Evolutionary conservation across 1,140 invertebrate species (phyloP).

Genomic region (Drosophila leontia): DNA sequence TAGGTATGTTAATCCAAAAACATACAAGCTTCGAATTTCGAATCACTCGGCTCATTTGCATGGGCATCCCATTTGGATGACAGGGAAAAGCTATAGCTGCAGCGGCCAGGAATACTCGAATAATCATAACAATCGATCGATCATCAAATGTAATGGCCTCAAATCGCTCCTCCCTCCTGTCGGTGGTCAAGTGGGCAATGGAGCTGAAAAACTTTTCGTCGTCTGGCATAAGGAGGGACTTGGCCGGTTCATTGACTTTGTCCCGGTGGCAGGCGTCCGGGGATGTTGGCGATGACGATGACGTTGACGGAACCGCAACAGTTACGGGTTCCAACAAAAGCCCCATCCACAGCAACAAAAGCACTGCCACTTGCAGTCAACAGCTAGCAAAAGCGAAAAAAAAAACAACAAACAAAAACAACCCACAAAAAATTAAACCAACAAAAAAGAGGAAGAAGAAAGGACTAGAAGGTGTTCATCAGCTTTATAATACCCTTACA

Average conservation of each 20-base stretch:
- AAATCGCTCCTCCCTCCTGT: conserved; percentile 11
- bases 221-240: conserved; percentile 15
- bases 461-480: not conserved
- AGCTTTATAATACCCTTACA: conserved; percentile 14
- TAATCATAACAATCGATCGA: conserved; percentile 52
- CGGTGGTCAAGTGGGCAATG: conserved; percentile 48
- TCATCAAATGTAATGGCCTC: conserved; percentile 38
- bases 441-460: conserved; percentile 24
- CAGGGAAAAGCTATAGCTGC: conserved; percentile 14
- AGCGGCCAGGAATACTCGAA: conserved; percentile 1
- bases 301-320: conserved; percentile 63
- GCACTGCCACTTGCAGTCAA: conserved; percentile 30
- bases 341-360: conserved; percentile 44
- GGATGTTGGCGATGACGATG: conserved; percentile 26
- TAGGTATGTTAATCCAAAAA: conserved; percentile 26
- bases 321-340: conserved; percentile 45
- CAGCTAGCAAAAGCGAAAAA: conserved; percentile 24
- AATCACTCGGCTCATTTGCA: conserved; percentile 38
- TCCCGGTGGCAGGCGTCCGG: conserved; percentile 2
- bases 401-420: conserved; percentile 14
- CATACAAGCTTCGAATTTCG: conserved; percentile 15
- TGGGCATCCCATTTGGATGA: conserved; percentile 21
- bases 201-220: conserved; percentile 28
- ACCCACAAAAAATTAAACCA: conserved; percentile 39
- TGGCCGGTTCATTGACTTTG: conserved; percentile 57